A percentile compares a stretch with the other conserved stretches of the same genome.
Evolutionary conservation across 2,113 vertebrate genomes (phyloP).

Genomic region (Lasiurus cinereus): DNA sequence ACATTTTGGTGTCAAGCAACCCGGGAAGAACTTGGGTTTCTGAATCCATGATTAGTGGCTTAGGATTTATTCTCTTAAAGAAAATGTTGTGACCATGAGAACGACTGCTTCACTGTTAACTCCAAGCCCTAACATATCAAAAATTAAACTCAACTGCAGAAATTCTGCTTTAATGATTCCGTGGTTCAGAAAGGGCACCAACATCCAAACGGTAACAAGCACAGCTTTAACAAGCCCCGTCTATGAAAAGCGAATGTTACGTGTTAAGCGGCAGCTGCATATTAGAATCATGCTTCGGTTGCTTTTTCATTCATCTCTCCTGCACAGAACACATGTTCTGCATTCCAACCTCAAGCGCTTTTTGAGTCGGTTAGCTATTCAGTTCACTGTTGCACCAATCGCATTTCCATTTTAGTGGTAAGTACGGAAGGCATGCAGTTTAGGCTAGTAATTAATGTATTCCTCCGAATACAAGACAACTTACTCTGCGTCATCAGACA

Average conservation of each 20-base stretch:
- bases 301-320: constrained; percentile 75
- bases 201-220: constrained; percentile 13
- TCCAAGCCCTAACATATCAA: not conserved
- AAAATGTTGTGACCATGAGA: not conserved
- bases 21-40: constrained; percentile 65
- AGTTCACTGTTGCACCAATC: constrained; percentile 72
- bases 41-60: constrained; percentile 74
- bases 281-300: constrained; percentile 79
- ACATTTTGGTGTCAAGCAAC: constrained; percentile 8
- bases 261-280: constrained; percentile 79
- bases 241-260: constrained; percentile 67
- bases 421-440: constrained; percentile 87
- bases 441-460: constrained; percentile 85
- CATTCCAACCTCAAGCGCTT: constrained; percentile 83
- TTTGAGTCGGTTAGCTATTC: constrained; percentile 79
- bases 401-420: constrained; percentile 86
- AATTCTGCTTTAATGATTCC: constrained; percentile 51
- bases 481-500: constrained; percentile 98
- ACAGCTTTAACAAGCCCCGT: constrained; percentile 54
- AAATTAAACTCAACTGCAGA: constrained; percentile 34
- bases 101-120: constrained; percentile 54
- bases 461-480: constrained; percentile 88
- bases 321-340: constrained; percentile 75
- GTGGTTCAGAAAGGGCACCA: constrained; percentile 71
- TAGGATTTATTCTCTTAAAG: constrained; percentile 73